These are phyloP conservation scores for Callospermophilus lateralis DNA, from an alignment of 2,113 vertebrate genomes.

Conservation along the genomic window DNA sequence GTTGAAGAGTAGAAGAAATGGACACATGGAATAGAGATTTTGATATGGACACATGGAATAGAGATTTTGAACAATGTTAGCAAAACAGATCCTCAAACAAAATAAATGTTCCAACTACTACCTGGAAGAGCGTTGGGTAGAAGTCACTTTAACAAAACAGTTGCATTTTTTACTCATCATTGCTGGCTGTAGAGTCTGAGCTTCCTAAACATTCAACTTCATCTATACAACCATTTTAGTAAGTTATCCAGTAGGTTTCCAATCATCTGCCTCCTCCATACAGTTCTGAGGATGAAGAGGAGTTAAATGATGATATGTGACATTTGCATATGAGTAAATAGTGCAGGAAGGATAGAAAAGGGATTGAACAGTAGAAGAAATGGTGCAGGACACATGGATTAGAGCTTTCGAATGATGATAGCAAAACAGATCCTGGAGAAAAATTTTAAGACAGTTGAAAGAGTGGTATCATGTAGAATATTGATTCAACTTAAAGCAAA, in stretches of 20 bases:
- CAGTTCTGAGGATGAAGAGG: neutral
- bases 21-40: neutral
- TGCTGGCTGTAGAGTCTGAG: neutral
- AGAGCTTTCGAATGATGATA: neutral
- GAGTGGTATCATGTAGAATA: neutral
- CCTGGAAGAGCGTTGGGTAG: neutral
- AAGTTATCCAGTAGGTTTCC: neutral
- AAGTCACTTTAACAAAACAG: neutral
- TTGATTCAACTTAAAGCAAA: slow-evolving; percentile 29
- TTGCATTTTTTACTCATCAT: neutral
- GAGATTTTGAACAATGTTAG: neutral
- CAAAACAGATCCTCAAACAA: neutral
- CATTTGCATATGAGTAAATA: neutral
- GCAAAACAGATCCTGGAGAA: neutral
- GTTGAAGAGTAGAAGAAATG: neutral
- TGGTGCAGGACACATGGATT: neutral
- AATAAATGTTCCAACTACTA: neutral
- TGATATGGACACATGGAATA: no score
- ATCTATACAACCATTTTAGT: neutral
- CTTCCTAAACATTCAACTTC: neutral
- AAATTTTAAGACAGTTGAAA: neutral
- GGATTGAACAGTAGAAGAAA: neutral
- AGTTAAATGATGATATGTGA: neutral
- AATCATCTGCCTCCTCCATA: neutral
- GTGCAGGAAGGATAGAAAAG: neutral